phyloP scores from a whole-genome alignment of 2,113 vertebrate species.

The Neofelis nebulosa region DNA sequence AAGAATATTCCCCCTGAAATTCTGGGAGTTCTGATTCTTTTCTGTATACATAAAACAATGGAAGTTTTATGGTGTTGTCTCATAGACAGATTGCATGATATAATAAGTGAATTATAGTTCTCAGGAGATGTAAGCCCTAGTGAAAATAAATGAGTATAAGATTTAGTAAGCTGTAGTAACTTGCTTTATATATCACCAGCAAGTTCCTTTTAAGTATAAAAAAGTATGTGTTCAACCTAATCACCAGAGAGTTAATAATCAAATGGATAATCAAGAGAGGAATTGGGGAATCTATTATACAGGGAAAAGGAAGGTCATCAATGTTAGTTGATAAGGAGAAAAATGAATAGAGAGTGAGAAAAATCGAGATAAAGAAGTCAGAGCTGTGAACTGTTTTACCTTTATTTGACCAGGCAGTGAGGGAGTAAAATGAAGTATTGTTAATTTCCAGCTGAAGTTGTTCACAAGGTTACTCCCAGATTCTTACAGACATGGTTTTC shows the following conservation, averaged over 20 bases:
- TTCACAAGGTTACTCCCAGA: neutral
- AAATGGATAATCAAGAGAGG: neutral
- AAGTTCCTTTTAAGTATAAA: neutral
- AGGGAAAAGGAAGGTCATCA: neutral
- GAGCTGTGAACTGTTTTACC: neutral
- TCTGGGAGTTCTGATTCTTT: neutral
- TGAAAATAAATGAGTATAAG: constrained; percentile 25
- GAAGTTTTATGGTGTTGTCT: neutral
- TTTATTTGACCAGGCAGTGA: neutral
- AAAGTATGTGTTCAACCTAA: neutral
- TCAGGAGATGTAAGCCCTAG: neutral
- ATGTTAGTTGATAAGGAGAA: neutral
- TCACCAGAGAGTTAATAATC: neutral
- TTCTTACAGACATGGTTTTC: neutral
- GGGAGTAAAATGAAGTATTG: neutral
- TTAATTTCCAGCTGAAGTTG: neutral
- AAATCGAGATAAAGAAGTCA: neutral
- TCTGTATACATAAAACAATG: neutral
- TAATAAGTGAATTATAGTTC: neutral
- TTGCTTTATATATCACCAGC: neutral
- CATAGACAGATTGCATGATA: neutral
- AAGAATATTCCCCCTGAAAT: neutral
- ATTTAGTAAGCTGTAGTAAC: neutral
- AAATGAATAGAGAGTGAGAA: neutral
- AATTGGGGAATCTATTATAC: neutral